Evolutionary conservation across 2,888 invertebrate genomes (phyloP), one percentile per base, ranked within the genome.

Genomic region (Nemurella pictetii): DNA sequence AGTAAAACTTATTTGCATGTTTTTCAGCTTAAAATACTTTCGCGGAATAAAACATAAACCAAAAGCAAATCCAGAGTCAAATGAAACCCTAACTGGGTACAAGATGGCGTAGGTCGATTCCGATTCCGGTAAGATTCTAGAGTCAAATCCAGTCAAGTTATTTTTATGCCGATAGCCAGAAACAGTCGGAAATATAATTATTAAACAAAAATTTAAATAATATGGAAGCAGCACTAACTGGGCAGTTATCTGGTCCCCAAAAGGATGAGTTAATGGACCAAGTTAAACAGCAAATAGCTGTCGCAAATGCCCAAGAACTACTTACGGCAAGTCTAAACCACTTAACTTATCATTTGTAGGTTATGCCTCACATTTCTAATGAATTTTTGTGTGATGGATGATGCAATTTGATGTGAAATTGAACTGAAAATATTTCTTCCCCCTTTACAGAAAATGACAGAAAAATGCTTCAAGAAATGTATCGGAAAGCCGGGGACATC

Each of bases 391-490:
- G 9, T 27, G 5, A 35, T 29, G 26, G 80, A 35, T 81, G 32
- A 81, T 81, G 81, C 35, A 35, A 55, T 15, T 28, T 55, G n/a
- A 29, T 30, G 7, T 30, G 12, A 35, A 15, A 25, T 25, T 25
- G 27, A 75, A 75, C 55, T 55, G 55, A 55, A 2, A 15, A 26
- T n/a, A 80, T 12, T 83, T 12, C 82, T 32, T 36, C 12, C 27
- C 28, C 87, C 84, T 88, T 92, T 92, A 74, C 91, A 96, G 94
- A 98, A 98, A 95, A 97, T 98, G 95, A 96, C 98, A 80, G 97
- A 98, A 89, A 98, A 98, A 91, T 99, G 99, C 91, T 99, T 98
- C 90, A 96, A 95, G 90, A 98, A 98, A 89, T 99, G 99, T 90
- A 94, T 99, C 88, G 91, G 91, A 84, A 98, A 97, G 90, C 99